Percentiles rank a stretch among this genome's conserved stretches.
phyloP scores from a whole-genome alignment of 2,797 vertebrate species.

The Chrysocyon brachyurus region DNA sequence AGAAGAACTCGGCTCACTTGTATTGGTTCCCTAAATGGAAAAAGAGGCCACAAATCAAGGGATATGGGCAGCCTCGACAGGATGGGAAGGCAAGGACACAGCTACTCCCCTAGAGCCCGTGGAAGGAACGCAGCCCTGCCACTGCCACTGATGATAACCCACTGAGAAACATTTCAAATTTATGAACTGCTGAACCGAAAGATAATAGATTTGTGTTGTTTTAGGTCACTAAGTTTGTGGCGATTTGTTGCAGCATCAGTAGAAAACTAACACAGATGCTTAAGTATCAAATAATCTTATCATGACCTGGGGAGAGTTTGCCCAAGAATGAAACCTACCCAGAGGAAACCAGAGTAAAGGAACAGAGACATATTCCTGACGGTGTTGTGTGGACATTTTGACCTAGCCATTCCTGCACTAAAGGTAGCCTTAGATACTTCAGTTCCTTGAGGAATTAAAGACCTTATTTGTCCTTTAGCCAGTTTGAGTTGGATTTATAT shows the following conservation, averaged over 20 bases:
- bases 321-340: not conserved
- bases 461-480: not conserved
- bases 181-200: not conserved
- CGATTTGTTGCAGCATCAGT: not conserved
- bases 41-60: not conserved
- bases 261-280: not conserved
- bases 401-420: not conserved
- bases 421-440: not conserved
- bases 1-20: not conserved
- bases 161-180: not conserved
- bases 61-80: not conserved
- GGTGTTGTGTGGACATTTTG: not conserved
- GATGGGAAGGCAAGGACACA: not conserved
- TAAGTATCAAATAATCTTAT: not conserved
- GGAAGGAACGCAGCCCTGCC: not conserved
- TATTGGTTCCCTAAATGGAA: not conserved
- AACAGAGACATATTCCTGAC: not conserved
- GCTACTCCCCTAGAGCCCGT: not conserved
- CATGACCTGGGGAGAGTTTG: not conserved
- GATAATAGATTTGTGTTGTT: not conserved
- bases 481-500: slow-evolving; percentile 26
- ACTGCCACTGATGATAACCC: not conserved
- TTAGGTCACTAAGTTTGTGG: not conserved
- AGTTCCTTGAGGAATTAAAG: slow-evolving; percentile 21
- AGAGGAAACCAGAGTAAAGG: not conserved